phyloP scores from a whole-genome alignment of 2,797 vertebrate species.

The Macropodus opercularis region DNA sequence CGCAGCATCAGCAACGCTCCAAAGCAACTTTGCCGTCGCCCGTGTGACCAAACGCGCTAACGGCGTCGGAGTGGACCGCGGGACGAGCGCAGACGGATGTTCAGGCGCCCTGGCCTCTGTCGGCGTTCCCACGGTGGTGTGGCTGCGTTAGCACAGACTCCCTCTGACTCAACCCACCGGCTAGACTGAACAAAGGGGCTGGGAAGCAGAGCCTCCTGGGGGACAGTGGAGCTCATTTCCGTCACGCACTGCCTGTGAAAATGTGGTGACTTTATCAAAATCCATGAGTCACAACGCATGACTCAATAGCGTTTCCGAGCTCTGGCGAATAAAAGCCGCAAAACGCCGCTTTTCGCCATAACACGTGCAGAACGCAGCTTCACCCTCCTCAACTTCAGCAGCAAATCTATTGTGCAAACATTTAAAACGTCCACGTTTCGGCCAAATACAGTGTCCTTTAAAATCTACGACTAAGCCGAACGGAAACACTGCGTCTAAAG shows the following conservation, averaged over 20 bases:
- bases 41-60: background rate
- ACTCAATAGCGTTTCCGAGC: background rate
- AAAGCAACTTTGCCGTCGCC: constrained; percentile 31
- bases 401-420: background rate
- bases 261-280: background rate
- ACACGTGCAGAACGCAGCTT: background rate
- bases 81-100: background rate
- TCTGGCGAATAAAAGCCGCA: background rate
- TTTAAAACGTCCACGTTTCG: background rate
- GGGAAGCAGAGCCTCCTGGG: constrained; percentile 71
- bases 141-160: constrained; percentile 52
- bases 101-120: constrained; percentile 1
- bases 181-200: constrained; percentile 76
- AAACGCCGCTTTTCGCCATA: accelerated
- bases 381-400: accelerated
- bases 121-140: constrained; percentile 21
- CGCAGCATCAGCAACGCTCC: constrained; percentile 55
- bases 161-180: constrained; percentile 74
- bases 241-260: constrained; percentile 17
- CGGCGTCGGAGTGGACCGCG: background rate
- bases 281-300: background rate
- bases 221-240: constrained; percentile 33
- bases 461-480: background rate
- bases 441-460: background rate
- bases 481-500: accelerated